Conservation (phyloP, 1,140 invertebrate species). For the Lysiphlebus fabarum region DNA sequence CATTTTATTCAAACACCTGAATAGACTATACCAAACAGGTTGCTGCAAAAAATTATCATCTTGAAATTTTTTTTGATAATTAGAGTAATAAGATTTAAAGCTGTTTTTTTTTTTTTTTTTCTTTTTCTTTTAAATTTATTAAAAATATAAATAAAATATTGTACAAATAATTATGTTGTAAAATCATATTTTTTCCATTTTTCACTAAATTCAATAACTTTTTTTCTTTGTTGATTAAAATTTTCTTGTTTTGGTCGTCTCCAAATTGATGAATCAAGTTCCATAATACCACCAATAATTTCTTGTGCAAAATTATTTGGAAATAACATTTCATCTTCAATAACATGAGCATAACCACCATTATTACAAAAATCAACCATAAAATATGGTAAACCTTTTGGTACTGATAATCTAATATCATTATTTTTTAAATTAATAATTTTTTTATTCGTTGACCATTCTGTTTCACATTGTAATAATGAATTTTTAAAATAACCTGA, state of each 20-base stretch:
- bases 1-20: too few species aligned
- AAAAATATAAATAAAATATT: too few species aligned
- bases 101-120: too few species aligned
- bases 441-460: conserved; percentile 95
- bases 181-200: conserved; percentile 66
- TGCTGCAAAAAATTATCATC: too few species aligned
- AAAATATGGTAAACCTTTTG: conserved; percentile 94
- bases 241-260: conserved; percentile 72
- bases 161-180: conserved; percentile 25
- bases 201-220: conserved; percentile 66
- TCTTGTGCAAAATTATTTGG: conserved; percentile 91
- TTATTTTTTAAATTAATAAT: conserved; percentile 76
- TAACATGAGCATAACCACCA: conserved; percentile 91
- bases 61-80: too few species aligned
- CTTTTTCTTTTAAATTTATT: too few species aligned
- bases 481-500: conserved; percentile 99
- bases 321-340: conserved; percentile 89
- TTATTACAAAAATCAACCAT: conserved; percentile 88
- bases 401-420: conserved; percentile 76
- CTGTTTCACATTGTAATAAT: conserved; percentile 87
- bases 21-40: too few species aligned
- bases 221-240: conserved; percentile 67
- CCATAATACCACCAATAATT: conserved; percentile 91
- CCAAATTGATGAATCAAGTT: conserved; percentile 82
- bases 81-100: too few species aligned